Conservation (phyloP, 2,888 invertebrate genomes). For the Amphipoea lucens region DNA sequence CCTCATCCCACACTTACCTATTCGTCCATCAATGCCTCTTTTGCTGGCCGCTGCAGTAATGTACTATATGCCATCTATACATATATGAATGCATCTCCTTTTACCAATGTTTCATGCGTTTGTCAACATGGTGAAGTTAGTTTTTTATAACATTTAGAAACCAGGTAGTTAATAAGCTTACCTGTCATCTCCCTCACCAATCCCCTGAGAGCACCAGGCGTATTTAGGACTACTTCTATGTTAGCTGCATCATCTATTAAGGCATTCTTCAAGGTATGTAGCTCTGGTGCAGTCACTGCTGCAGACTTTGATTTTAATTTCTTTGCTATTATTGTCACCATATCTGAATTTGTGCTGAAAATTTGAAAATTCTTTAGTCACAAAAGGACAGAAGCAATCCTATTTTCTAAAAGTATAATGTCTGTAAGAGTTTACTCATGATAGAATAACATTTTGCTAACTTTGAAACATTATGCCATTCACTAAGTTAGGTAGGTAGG, state of each 20-base stretch:
- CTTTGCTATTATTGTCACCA: conserved; percentile 74
- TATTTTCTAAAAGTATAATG: not conserved
- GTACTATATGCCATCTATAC: not conserved
- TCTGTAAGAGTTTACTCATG: not conserved
- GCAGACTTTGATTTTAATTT: conserved; percentile 81
- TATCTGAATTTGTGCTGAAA: conserved; percentile 67
- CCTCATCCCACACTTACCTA: no score
- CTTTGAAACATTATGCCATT: not conserved
- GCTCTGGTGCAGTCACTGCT: conserved; percentile 71
- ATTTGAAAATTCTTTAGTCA: not conserved
- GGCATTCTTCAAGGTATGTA: conserved; percentile 81
- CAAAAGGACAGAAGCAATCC: not conserved
- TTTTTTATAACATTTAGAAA: not conserved
- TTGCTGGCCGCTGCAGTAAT: no score
- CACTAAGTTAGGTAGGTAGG: not conserved
- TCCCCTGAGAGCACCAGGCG: conserved; percentile 84
- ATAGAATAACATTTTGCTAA: not conserved
- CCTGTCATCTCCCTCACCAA: conserved; percentile 89
- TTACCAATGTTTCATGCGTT: not conserved
- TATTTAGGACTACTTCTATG: conserved; percentile 76
- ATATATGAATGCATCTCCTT: not conserved
- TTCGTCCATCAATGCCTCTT: no score
- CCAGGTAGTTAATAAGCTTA: not conserved
- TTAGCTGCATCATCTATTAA: conserved; percentile 79
- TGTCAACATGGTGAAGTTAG: not conserved